Percentiles rank a stretch among this genome's conserved stretches.
phyloP scores from a whole-genome alignment of 2,113 vertebrate species.

The Myotis lucifugus region DNA sequence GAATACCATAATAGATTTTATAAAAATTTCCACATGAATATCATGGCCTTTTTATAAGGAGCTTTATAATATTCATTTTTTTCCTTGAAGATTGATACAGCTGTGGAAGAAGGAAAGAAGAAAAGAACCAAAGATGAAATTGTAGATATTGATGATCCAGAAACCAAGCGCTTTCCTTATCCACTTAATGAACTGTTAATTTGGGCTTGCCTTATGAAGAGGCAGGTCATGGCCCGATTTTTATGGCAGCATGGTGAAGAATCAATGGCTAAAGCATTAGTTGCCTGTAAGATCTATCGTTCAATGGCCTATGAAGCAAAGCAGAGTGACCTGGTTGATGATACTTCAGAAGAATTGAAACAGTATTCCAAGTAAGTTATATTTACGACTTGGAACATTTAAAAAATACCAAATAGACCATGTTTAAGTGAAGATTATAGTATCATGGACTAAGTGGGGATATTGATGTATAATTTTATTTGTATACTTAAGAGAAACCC shows the following conservation, averaged over 20 bases:
- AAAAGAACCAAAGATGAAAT: slow-evolving; percentile 96
- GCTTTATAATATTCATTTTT: slow-evolving; percentile 63
- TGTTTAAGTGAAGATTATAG: neutral
- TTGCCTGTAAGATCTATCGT: slow-evolving; percentile 96
- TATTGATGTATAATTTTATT: slow-evolving; percentile 2
- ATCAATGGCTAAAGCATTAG: slow-evolving; percentile 98
- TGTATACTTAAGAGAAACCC: neutral
- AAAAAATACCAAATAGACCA: neutral
- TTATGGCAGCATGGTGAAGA: slow-evolving; percentile 99
- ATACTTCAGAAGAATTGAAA: slow-evolving; percentile 97
- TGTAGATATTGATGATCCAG: slow-evolving; percentile 98
- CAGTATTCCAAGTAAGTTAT: slow-evolving; percentile 93
- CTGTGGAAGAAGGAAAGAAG: slow-evolving; percentile 94
- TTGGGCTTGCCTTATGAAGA: slow-evolving; percentile 98
- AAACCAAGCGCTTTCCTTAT: slow-evolving; percentile 95
- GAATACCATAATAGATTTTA: neutral
- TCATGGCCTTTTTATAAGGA: slow-evolving; percentile 14
- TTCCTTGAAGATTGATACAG: slow-evolving; percentile 84
- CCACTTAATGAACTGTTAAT: slow-evolving; percentile 98
- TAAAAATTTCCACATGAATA: neutral
- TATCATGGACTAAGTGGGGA: neutral
- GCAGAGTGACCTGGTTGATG: slow-evolving; percentile 98
- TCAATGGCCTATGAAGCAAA: slow-evolving; percentile 98
- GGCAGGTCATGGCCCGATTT: slow-evolving; percentile 98
- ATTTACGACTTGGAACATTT: slow-evolving; percentile 33